Percentiles rank a stretch among this genome's conserved stretches.
These are phyloP conservation scores for Apogon hyalosoma DNA, from an alignment of 2,797 vertebrate species.

Conservation along the genomic window DNA sequence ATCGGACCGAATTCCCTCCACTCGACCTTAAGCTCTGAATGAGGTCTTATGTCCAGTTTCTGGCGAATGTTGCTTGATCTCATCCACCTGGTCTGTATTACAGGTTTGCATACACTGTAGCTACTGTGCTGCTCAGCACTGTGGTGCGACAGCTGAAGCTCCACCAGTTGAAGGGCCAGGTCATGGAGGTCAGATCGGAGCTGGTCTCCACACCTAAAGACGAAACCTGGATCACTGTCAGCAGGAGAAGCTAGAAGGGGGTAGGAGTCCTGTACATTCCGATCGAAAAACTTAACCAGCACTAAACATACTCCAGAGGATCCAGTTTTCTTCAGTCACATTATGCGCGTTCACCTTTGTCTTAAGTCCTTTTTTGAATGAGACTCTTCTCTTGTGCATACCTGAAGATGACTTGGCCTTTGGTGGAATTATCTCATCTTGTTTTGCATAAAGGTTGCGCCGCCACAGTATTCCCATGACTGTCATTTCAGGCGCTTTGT, in stretches of 20 bases:
- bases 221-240: slow-evolving; percentile 94
- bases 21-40: not conserved
- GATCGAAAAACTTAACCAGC: slow-evolving; percentile 12
- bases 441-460: not conserved
- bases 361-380: slow-evolving; percentile 2
- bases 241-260: slow-evolving; percentile 83
- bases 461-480: not conserved
- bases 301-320: slow-evolving; percentile 8
- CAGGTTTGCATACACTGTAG: slow-evolving; percentile 94
- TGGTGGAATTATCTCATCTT: not conserved
- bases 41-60: not conserved
- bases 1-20: too few species aligned
- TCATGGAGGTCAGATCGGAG: slow-evolving; percentile 91
- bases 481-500: slow-evolving; percentile 1
- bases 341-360: not conserved
- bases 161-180: slow-evolving; percentile 86
- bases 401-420: not conserved
- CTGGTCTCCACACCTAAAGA: slow-evolving; percentile 94
- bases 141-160: slow-evolving; percentile 88
- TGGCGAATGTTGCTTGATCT: not conserved
- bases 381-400: slow-evolving; percentile 2
- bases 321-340: not conserved
- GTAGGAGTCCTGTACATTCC: not conserved
- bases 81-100: not conserved
- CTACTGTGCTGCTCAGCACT: slow-evolving; percentile 89